Percentiles rank a stretch among this genome's conserved stretches.
phyloP scores from a whole-genome alignment of 2,113 vertebrate species.

The Mesoclemmys tuberculata region DNA sequence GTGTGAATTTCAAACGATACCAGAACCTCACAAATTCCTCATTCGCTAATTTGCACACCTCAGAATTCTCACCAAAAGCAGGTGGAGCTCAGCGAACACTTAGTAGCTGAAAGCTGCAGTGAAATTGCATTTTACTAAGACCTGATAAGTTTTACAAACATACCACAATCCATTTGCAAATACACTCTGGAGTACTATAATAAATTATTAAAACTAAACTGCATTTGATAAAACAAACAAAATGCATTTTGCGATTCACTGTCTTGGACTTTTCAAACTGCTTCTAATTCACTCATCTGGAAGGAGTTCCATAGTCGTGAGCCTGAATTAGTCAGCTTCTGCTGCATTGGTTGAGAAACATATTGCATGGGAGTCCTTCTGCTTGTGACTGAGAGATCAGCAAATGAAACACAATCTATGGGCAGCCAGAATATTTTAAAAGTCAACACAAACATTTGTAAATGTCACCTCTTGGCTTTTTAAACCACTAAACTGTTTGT shows the following conservation, averaged over 20 bases:
- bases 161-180: background rate
- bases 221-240: background rate
- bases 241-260: background rate
- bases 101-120: background rate
- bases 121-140: background rate
- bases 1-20: background rate
- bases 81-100: background rate
- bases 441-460: background rate
- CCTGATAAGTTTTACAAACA: background rate
- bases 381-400: conserved; percentile 2
- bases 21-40: conserved; percentile 1
- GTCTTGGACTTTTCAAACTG: conserved; percentile 11
- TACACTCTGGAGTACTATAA: background rate
- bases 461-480: conserved; percentile 14
- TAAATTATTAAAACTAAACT: conserved; percentile 24
- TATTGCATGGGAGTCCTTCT: background rate
- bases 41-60: background rate
- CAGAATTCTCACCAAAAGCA: conserved; percentile 1
- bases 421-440: conserved; percentile 18
- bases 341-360: background rate
- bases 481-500: background rate
- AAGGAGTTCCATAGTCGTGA: background rate
- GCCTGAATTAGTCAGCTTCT: conserved; percentile 34
- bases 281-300: conserved; percentile 7
- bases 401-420: conserved; percentile 18